phyloP scores from a whole-genome alignment of 2,797 vertebrate species.

The Dicrostonyx torquatus region DNA sequence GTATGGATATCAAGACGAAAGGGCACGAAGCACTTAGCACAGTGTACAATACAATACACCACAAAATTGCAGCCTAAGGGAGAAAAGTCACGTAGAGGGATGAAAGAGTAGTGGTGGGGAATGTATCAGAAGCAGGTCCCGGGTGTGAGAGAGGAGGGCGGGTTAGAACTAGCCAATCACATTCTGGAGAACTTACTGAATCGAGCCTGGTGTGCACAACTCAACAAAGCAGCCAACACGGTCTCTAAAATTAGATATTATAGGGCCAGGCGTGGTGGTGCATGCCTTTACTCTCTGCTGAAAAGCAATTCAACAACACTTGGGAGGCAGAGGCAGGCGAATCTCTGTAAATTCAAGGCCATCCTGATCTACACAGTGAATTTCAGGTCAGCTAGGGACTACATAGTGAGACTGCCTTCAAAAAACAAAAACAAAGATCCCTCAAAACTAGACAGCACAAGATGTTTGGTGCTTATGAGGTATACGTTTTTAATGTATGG shows the following conservation, averaged over 20 bases:
- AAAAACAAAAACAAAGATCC: not conserved
- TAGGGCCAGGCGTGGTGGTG: not conserved
- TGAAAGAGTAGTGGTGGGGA: not conserved
- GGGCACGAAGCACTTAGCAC: not conserved
- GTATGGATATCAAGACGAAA: not conserved
- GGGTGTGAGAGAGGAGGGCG: not conserved
- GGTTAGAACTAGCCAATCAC: not conserved
- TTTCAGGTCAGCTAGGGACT: not conserved
- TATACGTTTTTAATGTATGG: not conserved
- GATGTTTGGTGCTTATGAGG: not conserved
- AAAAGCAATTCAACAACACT: not conserved
- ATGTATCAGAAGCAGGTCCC: not conserved
- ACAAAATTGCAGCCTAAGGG: not conserved
- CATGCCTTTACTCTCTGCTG: not conserved
- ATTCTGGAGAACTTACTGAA: not conserved
- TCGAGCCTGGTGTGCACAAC: not conserved
- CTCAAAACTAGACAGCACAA: not conserved
- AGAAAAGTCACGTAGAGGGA: not conserved
- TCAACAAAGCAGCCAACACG: not conserved
- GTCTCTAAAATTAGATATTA: not conserved
- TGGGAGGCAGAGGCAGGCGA: not conserved
- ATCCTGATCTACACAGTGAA: not conserved
- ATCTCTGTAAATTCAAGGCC: not conserved
- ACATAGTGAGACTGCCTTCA: not conserved
- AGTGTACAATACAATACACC: not conserved